Evolutionary conservation across 2,113 vertebrate species (phyloP), one percentile per base, ranked within the genome.

Genomic region (Pluvialis apricaria): DNA sequence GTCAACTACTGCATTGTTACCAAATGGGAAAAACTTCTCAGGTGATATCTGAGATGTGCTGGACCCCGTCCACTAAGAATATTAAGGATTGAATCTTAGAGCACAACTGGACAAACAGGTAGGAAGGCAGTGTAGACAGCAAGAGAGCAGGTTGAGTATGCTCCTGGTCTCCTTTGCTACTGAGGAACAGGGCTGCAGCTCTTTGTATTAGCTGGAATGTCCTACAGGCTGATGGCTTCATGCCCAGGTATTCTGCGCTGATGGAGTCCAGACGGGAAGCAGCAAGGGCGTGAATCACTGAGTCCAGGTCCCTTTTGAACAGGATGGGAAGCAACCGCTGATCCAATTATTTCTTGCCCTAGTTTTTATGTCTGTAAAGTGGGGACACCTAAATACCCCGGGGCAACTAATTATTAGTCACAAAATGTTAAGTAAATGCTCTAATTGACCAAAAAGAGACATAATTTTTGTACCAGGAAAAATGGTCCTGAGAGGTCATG

Each of bases 321-420:
- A 91, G 91, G 80, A 97, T 85, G 77, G 88, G 88, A 95, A 94
- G 81, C 66, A 87, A 95, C 77, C 19, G 52, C 92, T 91, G 88
- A 93, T 94, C 73, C 81, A 96, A 96, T 90, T 94, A 96, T 88
- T 96, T 94, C 92, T 96, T 95, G 85, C 90, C 86, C 88, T 97
- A 96, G 78, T 91, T 94, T 81, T 87, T 25, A 76, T 79, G 76
- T 85, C 81, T 90, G 76, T 89, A 76, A 94, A 92, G 71, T 13
- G 42, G 49, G 86, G 92, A 91, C 49, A 83, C 34, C 90, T 77
- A 86, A 92, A 84, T 91, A 92, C 69, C 38, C 73, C 78, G 86
- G 29, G 71, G 75, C 77, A 95, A 83, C 84, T 90, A 91, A 91
- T 89, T 95, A 96, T 68, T 93, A 75, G 78, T 40, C 86, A 88